Conservation (phyloP, 2,888 invertebrate genomes). For the Congeria kusceri region DNA sequence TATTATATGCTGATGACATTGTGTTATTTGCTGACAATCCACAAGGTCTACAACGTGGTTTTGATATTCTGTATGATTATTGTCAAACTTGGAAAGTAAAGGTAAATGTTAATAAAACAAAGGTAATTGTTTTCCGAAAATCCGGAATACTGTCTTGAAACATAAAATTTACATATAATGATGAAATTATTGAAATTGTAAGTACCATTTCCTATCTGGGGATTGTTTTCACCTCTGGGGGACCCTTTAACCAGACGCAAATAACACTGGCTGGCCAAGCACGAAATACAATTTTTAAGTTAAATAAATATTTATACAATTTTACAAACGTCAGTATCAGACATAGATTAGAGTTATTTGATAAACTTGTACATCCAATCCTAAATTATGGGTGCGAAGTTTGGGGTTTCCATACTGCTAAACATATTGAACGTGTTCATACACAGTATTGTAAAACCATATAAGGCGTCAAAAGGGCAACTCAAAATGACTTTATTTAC, state of each 20-base stretch:
- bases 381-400: too few relatives aligned
- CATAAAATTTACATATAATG: too few relatives aligned
- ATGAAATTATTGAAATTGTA: slow-evolving; percentile 4
- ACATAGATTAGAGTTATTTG: slow-evolving; percentile 2
- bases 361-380: background rate
- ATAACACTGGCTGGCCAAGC: background rate
- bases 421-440: too few relatives aligned
- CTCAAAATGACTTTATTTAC: too few relatives aligned
- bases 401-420: too few relatives aligned
- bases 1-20: background rate
- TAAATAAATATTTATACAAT: background rate
- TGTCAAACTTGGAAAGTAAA: background rate
- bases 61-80: background rate
- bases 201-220: slow-evolving; percentile 1
- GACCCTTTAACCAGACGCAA: slow-evolving; percentile 4
- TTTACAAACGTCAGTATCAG: background rate
- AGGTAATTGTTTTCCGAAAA: slow-evolving; percentile 3
- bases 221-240: slow-evolving; percentile 2
- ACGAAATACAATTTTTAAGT: background rate
- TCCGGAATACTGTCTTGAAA: too few relatives aligned
- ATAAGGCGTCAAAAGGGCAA: too few relatives aligned
- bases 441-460: too few relatives aligned
- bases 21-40: background rate
- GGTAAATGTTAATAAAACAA: slow-evolving; percentile 5
- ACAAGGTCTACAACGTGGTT: background rate